Conservation (phyloP, 1,140 invertebrate species). For the Palaemon carinicauda region DNA sequence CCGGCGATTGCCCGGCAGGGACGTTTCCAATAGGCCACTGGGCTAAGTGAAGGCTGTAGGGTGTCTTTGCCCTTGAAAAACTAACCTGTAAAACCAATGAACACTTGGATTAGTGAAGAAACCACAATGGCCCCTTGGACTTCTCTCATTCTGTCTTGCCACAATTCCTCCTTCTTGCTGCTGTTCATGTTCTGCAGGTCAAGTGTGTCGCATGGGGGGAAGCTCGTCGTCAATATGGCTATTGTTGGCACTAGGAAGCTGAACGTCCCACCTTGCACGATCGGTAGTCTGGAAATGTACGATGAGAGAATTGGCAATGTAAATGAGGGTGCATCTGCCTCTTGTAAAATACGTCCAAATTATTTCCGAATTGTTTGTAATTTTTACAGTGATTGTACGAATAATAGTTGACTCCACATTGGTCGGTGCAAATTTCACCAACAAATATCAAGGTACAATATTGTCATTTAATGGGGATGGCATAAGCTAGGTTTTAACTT, state of each 20-base stretch:
- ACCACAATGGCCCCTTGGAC: slow-evolving; percentile 84
- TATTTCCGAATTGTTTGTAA: too few relatives aligned
- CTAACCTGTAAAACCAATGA: slow-evolving; percentile 74
- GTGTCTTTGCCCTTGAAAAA: background rate
- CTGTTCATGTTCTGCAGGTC: slow-evolving; percentile 65
- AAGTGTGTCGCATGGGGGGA: slow-evolving; percentile 75
- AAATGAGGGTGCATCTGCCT: too few relatives aligned
- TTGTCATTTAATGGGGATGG: too few relatives aligned
- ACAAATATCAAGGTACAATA: too few relatives aligned
- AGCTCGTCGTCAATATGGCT: slow-evolving; percentile 79
- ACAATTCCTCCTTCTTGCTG: slow-evolving; percentile 73
- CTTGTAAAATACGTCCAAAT: too few relatives aligned
- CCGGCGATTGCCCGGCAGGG: too few relatives aligned
- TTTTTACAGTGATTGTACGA: too few relatives aligned
- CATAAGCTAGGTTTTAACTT: too few relatives aligned
- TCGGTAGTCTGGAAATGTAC: slow-evolving; percentile 69
- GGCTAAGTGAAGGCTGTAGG: too few relatives aligned
- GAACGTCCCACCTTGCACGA: slow-evolving; percentile 83
- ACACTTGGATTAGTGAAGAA: slow-evolving; percentile 78
- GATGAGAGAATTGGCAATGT: background rate
- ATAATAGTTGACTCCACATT: too few relatives aligned
- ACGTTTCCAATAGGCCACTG: too few relatives aligned
- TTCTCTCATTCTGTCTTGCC: slow-evolving; percentile 82
- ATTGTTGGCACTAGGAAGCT: slow-evolving; percentile 84
- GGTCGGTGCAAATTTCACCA: too few relatives aligned